Base-by-base conservation (phyloP, 2,888 invertebrate genomes). In the Chaitophorus viminalis region DNA sequence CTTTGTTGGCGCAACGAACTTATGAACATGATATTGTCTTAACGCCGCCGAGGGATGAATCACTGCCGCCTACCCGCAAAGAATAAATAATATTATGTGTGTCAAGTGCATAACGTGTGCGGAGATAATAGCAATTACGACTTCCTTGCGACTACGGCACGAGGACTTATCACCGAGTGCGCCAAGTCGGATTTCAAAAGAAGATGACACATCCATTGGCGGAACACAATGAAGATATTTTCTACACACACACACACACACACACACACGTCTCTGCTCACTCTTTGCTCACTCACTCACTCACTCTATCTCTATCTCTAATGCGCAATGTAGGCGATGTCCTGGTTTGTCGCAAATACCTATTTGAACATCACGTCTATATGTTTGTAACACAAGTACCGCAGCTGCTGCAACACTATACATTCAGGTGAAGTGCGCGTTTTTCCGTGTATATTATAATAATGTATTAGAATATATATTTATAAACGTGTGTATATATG, bases 281-380 rank as follows among this genome's bases (percentile, higher is more conserved):
- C 14, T 14, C 18, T 33, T 31, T 9, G n/a, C n/a, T n/a, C n/a
- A n/a, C n/a, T n/a, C 39, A 9, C 11, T 39, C 39, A 11, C 39
- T 39, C 39, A 5, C 11, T 39, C 39, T 39, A 6, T 39, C 39
- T 39, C 39, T 39, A 1, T 39, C 39, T 39, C 39, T 11, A 11
- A 39, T n/a, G 72, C 18, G 25, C 54, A 60, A 70, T 86, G 86
- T 78, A 86, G 86, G 78, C 86, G 86, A 86, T 72, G 86, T 86
- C 79, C 86, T 72, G 86, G 72, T 86, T 86, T 78, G 54, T 54
- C 25, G 75, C 52, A 25, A 31, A 85, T 77, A 52, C 31, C 31
- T 52, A 9, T 72, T 52, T 54, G 9, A 21, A 21, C 36, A 52
- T 54, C 72, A 54, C 33, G 39, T 74, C n/a, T 11, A 29, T 29